A percentile compares a stretch with the other conserved stretches of the same genome.
Conservation (phyloP, 2,113 vertebrate species). For the Oreochromis spilurus region DNA sequence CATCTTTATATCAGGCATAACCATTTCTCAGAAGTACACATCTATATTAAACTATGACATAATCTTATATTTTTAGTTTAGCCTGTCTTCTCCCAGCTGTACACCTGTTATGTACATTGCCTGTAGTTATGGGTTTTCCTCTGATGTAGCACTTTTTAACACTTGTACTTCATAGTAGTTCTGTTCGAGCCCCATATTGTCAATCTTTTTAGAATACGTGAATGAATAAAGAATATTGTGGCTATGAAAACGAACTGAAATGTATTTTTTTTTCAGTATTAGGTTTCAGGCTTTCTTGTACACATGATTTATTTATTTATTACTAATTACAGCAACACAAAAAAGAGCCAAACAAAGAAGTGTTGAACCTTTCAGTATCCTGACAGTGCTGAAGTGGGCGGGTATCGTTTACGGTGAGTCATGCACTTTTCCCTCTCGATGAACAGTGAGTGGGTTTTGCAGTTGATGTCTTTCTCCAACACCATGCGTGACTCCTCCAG, state of each 20-base stretch:
- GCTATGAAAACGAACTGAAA: background rate
- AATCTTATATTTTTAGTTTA: background rate
- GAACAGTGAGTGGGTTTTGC: conserved; percentile 56
- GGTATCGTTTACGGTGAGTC: conserved; percentile 52
- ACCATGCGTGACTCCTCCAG: conserved; percentile 57
- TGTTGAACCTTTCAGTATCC: conserved; percentile 35
- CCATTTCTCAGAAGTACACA: background rate
- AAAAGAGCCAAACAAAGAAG: background rate
- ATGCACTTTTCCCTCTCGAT: conserved; percentile 65
- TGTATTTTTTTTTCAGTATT: background rate
- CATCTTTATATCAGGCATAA: background rate
- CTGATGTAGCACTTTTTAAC: background rate
- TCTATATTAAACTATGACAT: background rate
- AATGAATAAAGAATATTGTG: background rate
- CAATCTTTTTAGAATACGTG: background rate
- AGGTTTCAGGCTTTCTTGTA: background rate
- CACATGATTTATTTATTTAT: background rate
- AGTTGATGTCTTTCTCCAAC: conserved; percentile 53
- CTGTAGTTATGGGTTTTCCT: background rate
- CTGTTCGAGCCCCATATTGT: background rate
- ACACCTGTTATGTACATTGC: background rate
- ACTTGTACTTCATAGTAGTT: background rate
- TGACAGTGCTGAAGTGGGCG: conserved; percentile 19
- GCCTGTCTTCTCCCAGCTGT: background rate
- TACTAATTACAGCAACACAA: background rate